phyloP scores from a whole-genome alignment of 2,888 invertebrate genomes.

The Phengaris alcon region DNA sequence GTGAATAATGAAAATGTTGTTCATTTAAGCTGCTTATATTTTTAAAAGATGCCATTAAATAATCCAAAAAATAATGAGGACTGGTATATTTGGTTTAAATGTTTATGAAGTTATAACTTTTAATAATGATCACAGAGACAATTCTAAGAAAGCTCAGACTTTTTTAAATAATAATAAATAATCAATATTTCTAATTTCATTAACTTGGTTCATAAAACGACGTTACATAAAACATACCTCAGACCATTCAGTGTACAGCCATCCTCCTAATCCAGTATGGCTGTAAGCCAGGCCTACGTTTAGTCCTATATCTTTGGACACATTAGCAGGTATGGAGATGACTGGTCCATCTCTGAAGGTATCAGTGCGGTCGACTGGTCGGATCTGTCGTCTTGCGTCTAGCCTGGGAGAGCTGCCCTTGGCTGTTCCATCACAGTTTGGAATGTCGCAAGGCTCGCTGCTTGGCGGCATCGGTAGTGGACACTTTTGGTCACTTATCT shows the following conservation, averaged over 20 bases:
- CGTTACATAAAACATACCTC: constrained; percentile 56
- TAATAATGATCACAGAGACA: too few relatives aligned
- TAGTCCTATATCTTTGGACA: constrained; percentile 56
- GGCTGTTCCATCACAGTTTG: constrained; percentile 65
- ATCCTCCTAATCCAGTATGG: constrained; percentile 68
- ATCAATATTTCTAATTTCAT: background rate
- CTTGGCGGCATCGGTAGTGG: constrained; percentile 70
- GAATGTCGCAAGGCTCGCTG: constrained; percentile 64
- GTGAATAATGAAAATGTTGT: background rate
- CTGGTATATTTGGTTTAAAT: too few relatives aligned
- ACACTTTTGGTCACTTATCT: constrained; percentile 74
- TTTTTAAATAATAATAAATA: background rate
- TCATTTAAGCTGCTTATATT: background rate
- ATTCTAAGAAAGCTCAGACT: too few relatives aligned
- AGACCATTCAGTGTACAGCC: constrained; percentile 81
- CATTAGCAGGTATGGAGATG: constrained; percentile 58
- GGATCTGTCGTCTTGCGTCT: constrained; percentile 66
- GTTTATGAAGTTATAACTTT: too few relatives aligned
- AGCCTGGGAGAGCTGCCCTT: constrained; percentile 53
- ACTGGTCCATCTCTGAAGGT: constrained; percentile 67
- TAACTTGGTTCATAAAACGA: background rate
- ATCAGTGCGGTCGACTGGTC: constrained; percentile 61
- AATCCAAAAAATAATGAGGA: too few relatives aligned
- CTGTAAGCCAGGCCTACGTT: constrained; percentile 56
- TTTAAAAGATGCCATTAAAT: too few relatives aligned